These are phyloP conservation scores for Aplocera efformata DNA, from an alignment of 2,888 invertebrate species.

Conservation along the genomic window DNA sequence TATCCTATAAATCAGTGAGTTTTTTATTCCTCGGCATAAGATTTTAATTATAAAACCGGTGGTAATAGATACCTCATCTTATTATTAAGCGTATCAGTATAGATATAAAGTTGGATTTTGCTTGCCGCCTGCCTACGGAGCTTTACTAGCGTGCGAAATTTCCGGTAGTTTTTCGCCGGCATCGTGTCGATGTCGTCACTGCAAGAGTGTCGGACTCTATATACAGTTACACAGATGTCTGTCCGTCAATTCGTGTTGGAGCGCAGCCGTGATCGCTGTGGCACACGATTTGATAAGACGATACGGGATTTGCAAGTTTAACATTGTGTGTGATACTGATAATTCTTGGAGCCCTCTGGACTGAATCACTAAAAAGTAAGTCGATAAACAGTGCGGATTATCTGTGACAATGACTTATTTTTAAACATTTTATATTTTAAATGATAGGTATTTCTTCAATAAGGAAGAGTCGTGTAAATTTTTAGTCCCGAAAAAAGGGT, in stretches of 20 bases:
- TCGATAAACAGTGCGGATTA: constrained; percentile 18
- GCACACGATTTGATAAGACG: constrained; percentile 35
- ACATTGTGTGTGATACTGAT: constrained; percentile 33
- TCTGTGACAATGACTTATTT: too few relatives aligned
- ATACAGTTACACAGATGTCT: constrained; percentile 30
- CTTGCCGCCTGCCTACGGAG: constrained; percentile 4
- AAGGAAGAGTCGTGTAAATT: too few relatives aligned
- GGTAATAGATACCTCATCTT: background rate
- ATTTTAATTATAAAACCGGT: constrained; percentile 10
- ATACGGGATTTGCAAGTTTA: constrained; percentile 26
- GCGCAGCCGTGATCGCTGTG: constrained; percentile 47
- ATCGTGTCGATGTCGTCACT: constrained; percentile 31
- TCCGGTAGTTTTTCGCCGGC: constrained; percentile 32
- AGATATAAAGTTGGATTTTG: constrained; percentile 11
- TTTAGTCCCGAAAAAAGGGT: too few relatives aligned
- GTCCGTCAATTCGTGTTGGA: constrained; percentile 52
- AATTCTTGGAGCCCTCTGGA: constrained; percentile 19
- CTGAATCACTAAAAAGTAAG: constrained; percentile 45
- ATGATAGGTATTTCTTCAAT: too few relatives aligned
- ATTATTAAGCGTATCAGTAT: background rate
- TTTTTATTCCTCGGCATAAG: constrained; percentile 3
- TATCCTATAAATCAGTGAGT: background rate
- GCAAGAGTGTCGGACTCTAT: constrained; percentile 36
- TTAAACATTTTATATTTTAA: too few relatives aligned
- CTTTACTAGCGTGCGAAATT: constrained; percentile 27